Conservation (phyloP, 2,888 invertebrate species). For the Tiliacea citrago region DNA sequence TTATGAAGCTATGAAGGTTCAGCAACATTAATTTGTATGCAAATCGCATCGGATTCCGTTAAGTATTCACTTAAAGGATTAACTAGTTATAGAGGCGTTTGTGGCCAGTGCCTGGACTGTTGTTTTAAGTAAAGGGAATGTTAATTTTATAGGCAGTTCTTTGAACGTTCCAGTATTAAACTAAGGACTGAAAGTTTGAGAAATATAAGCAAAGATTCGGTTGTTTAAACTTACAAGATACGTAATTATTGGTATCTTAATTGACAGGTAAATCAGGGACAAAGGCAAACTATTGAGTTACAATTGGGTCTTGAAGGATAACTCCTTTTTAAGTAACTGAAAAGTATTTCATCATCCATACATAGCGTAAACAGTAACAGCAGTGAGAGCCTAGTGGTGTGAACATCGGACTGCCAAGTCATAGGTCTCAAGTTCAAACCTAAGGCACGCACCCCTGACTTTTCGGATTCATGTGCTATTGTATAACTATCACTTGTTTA, state of each 20-base stretch:
- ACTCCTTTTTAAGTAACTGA: neutral
- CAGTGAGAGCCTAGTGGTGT: too few relatives aligned
- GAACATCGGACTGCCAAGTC: too few relatives aligned
- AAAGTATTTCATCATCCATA: neutral
- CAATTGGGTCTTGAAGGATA: neutral
- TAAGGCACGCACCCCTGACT: too few relatives aligned
- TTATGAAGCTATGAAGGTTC: conserved; percentile 44
- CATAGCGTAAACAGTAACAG: too few relatives aligned
- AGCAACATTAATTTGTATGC: conserved; percentile 55
- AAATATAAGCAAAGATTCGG: neutral
- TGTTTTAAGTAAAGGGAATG: conserved; percentile 21
- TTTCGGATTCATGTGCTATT: too few relatives aligned
- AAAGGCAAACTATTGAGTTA: neutral
- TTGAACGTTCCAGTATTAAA: conserved; percentile 5
- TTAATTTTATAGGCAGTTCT: neutral
- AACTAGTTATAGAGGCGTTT: conserved; percentile 21
- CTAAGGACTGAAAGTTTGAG: neutral
- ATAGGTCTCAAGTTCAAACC: too few relatives aligned
- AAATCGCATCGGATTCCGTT: conserved; percentile 53
- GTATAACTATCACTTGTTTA: too few relatives aligned
- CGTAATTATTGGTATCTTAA: neutral
- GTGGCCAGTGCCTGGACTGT: conserved; percentile 15
- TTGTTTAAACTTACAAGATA: neutral
- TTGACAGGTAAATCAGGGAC: neutral
- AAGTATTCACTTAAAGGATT: conserved; percentile 61